phyloP scores from a whole-genome alignment of 2,113 vertebrate genomes.

The Myrmecobius fasciatus region DNA sequence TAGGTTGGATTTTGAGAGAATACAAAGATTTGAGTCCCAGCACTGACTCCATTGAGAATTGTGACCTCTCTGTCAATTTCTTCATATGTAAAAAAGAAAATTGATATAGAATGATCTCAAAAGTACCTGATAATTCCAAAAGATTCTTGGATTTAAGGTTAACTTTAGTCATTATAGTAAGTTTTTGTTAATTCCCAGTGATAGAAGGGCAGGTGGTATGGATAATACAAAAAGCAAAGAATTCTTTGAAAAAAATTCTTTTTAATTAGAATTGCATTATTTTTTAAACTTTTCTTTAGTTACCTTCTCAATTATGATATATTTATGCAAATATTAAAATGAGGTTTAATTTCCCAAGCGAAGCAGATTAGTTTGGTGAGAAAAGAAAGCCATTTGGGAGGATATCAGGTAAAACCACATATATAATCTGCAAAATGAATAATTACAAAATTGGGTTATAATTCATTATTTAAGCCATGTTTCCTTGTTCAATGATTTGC shows the following conservation, averaged over 20 bases:
- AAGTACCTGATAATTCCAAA: not conserved
- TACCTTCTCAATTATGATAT: not conserved
- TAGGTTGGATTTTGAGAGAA: constrained; percentile 22
- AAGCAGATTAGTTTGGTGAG: not conserved
- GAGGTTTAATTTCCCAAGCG: constrained; percentile 5
- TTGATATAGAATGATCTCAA: constrained; percentile 19
- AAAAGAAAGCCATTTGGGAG: not conserved
- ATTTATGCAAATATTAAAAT: constrained; percentile 23
- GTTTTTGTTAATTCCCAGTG: not conserved
- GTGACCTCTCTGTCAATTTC: constrained; percentile 9
- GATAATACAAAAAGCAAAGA: constrained; percentile 16
- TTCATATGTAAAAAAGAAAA: constrained; percentile 37
- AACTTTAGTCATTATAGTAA: not conserved
- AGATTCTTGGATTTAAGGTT: not conserved
- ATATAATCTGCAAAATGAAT: not conserved
- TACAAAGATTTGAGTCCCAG: not conserved
- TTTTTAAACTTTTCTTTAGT: not conserved
- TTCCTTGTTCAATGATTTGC: not conserved
- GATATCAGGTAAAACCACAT: not conserved
- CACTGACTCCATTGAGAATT: not conserved
- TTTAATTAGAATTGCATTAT: not conserved
- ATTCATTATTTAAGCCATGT: not conserved
- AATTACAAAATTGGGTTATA: not conserved
- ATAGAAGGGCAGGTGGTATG: not conserved
- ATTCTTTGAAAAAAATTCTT: not conserved